Conservation (phyloP, 2,888 invertebrate species). For the Ochropacha duplaris region DNA sequence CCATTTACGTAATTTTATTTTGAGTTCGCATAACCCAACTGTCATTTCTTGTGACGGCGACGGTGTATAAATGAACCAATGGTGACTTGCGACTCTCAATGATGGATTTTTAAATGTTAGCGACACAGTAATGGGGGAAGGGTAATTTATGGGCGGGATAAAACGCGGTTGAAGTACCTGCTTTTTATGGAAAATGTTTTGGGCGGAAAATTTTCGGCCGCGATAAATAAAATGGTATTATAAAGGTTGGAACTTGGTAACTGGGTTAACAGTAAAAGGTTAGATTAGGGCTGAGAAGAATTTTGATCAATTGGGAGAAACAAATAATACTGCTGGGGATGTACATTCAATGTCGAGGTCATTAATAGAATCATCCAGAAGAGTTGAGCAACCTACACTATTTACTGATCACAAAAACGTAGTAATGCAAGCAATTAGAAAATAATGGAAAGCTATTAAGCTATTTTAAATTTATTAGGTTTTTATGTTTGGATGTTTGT, state of each 20-base stretch:
- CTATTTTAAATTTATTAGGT: too few relatives aligned
- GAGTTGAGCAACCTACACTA: too few relatives aligned
- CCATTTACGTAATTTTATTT: constrained; percentile 71
- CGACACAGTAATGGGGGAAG: constrained; percentile 58
- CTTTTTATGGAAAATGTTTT: constrained; percentile 14
- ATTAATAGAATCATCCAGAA: too few relatives aligned
- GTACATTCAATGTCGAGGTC: too few relatives aligned
- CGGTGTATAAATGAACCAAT: constrained; percentile 69
- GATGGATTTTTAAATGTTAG: constrained; percentile 78
- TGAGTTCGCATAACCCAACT: constrained; percentile 69
- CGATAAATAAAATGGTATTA: constrained; percentile 11
- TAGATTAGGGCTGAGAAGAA: background rate
- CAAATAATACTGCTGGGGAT: too few relatives aligned
- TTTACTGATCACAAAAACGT: too few relatives aligned
- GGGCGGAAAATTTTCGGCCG: constrained; percentile 8
- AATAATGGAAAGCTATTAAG: too few relatives aligned
- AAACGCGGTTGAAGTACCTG: constrained; percentile 26
- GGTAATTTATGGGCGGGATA: constrained; percentile 59
- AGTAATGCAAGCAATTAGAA: too few relatives aligned
- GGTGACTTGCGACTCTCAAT: constrained; percentile 70
- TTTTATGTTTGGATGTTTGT: too few relatives aligned
- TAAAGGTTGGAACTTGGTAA: background rate
- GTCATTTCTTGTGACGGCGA: constrained; percentile 69
- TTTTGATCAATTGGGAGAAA: background rate
- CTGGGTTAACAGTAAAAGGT: background rate